Base-by-base conservation (phyloP, 2,888 invertebrate genomes). In the Heteromurus nitidus region DNA sequence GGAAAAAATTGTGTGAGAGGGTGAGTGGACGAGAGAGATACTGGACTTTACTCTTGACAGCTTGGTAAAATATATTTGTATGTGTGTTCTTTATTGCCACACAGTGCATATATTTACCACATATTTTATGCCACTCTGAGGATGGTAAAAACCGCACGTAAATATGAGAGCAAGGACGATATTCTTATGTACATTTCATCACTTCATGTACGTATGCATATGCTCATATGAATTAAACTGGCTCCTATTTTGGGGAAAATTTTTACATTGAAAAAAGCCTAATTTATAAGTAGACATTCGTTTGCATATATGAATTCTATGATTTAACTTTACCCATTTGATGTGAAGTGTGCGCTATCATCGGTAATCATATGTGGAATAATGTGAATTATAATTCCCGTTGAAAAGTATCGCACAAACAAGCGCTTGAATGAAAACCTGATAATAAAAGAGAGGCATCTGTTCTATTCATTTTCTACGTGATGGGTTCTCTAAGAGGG, bases 21-120 rank as follows among this genome's bases (percentile, higher is more conserved):
- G 50, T 53, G 75, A 75, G 75, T 75, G 75, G 75, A 75, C 75
- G 31, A 36, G 42, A 42, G 67, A 75, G 75, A 75, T 75, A 75
- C 65, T 67, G 67, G 42, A 67, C 36, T 31, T 65, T 75, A 50
- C 65, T 55, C 65, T 67, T 75, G 75, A 67, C 75, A 75, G 55
- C 44, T 64, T 64, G 26, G 58, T 75, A 75, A 75, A 75, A 75
- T 67, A 75, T 75, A 55, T 67, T 36, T 5, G 5, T 9, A 18
- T 55, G 28, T 53, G 47, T 50, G 55, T 62, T 62, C 62, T 62
- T 62, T 62, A 62, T 62, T 62, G 62, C 30, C 13, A 62, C n/a
- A n/a, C n/a, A n/a, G 3, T 55, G 22, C 13, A 55, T 55, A 20
- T 55, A 55, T 26, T 26, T 47, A 47, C n/a, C 47, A 55, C 22